A percentile compares a stretch with the other conserved stretches of the same genome.
phyloP scores from a whole-genome alignment of 2,797 vertebrate species.

The Rhabdophis nuchalis region DNA sequence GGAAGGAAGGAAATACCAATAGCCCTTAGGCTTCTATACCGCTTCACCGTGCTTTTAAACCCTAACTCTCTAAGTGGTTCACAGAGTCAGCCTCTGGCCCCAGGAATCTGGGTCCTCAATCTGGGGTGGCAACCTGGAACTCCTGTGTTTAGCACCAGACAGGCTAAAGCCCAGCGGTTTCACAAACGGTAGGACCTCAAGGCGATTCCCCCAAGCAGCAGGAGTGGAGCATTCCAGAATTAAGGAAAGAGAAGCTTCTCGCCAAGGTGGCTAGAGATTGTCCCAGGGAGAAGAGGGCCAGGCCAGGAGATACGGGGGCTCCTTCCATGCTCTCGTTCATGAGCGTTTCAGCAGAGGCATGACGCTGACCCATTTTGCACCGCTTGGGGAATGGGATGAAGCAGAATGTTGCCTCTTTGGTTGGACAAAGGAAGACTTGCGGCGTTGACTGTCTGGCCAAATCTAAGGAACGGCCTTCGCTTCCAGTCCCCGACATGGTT shows the following conservation, averaged over 20 bases:
- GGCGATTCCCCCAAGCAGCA: not conserved
- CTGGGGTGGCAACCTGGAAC: no score
- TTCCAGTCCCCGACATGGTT: not conserved
- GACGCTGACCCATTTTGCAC: not conserved
- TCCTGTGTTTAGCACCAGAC: not conserved
- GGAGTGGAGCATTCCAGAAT: not conserved
- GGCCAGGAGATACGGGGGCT: not conserved
- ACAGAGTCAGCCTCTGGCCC: no score
- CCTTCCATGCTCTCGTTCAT: not conserved
- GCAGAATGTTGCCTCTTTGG: not conserved
- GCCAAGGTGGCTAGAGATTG: not conserved
- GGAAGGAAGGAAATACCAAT: no score
- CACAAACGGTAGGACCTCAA: not conserved
- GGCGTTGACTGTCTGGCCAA: conserved; percentile 1
- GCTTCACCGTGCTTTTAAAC: no score
- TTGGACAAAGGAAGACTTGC: not conserved
- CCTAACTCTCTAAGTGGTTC: no score
- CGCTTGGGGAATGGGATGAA: not conserved
- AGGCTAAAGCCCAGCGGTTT: not conserved
- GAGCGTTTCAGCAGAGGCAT: not conserved
- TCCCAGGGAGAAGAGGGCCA: not conserved
- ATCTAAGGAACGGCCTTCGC: not conserved
- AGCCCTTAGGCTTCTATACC: no score
- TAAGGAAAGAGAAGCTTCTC: not conserved
- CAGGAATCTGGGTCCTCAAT: no score